Base-by-base conservation (phyloP, 2,797 vertebrate genomes). In the Tapirus indicus region DNA sequence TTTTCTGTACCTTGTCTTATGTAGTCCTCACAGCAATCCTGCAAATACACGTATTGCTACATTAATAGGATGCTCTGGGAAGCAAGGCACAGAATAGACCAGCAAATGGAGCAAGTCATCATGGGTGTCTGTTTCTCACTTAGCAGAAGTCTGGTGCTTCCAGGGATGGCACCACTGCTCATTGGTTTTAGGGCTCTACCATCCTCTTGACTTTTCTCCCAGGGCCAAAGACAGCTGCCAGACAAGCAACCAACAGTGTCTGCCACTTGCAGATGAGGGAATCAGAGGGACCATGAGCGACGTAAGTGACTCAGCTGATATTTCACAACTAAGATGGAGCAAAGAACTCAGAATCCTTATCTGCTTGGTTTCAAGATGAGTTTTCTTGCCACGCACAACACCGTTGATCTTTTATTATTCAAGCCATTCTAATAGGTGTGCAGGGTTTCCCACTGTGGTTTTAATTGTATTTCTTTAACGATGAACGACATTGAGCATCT, bases 1-100 rank as follows among this genome's bases (percentile, higher is more conserved):
- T 35, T 17, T 88, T 41, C 60, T 23, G 4, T 29, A 25, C 16
- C 38, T 69, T 44, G 4, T 52, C 60, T 54, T 18, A 25, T 6
- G 56, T 2, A 29, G 21, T 35, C 68, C 11, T 64, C 91, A 29
- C 1, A 0, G 38, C 17, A 14, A 35, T 23, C 52, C 85, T 11
- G 16, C 11, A 64, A 72, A 47, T 7, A 8, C 41, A 12, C 0
- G 0, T 23, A 21, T 18, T 47, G 38, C 47, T 13, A 29, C 35
- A 20, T 29, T 32, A 9, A 27, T 7, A 21, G 27, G 32, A 58
- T n/a, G 56, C n/a, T 41, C 91, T 1, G 1, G 35, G 23, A 58
- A 69, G 27, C 1, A 1, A 72, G 41, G 32, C 16, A 3, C 17
- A 32, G 62, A 66, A 74, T 11, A 18, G 21, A 41, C 38, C 74